These are phyloP conservation scores for Varecia variegata DNA, from an alignment of 2,797 vertebrate genomes.

Conservation along the genomic window DNA sequence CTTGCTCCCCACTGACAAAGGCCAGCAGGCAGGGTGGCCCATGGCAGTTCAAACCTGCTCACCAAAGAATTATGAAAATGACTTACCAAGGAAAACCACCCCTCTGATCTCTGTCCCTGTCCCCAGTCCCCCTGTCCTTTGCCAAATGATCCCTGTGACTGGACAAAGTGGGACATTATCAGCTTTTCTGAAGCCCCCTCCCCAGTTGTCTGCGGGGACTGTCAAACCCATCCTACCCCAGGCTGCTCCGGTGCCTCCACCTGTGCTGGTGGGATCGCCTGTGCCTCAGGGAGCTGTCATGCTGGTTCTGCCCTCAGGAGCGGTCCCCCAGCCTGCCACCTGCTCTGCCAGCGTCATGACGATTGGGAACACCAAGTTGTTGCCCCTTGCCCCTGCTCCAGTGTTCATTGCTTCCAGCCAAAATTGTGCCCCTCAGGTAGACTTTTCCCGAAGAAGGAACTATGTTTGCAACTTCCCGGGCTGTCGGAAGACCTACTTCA, in stretches of 20 bases:
- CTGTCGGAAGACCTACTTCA: slow-evolving; percentile 98
- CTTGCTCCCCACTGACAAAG: slow-evolving; percentile 34
- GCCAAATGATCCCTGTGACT: slow-evolving; percentile 93
- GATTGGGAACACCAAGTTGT: slow-evolving; percentile 92
- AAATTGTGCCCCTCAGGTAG: slow-evolving; percentile 86
- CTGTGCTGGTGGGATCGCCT: slow-evolving; percentile 90
- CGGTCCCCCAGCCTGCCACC: slow-evolving; percentile 81
- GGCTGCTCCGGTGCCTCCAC: slow-evolving; percentile 82
- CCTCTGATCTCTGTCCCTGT: slow-evolving; percentile 84
- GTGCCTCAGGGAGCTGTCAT: slow-evolving; percentile 93
- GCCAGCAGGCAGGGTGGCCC: slow-evolving; percentile 38
- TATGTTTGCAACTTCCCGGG: slow-evolving; percentile 94
- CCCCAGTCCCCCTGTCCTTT: slow-evolving; percentile 89
- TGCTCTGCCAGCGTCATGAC: slow-evolving; percentile 87
- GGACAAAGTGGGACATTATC: slow-evolving; percentile 89
- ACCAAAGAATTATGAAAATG: slow-evolving; percentile 80
- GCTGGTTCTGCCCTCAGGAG: slow-evolving; percentile 92
- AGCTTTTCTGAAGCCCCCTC: slow-evolving; percentile 89
- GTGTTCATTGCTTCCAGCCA: slow-evolving; percentile 92
- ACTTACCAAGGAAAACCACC: slow-evolving; percentile 76
- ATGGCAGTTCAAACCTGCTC: slow-evolving; percentile 47
- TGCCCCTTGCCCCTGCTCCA: slow-evolving; percentile 95
- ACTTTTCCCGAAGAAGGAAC: slow-evolving; percentile 94
- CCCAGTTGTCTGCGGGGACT: slow-evolving; percentile 83
- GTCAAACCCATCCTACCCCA: slow-evolving; percentile 89